Conservation (phyloP, 2,113 vertebrate species). For the Gallinago paraguaiae region DNA sequence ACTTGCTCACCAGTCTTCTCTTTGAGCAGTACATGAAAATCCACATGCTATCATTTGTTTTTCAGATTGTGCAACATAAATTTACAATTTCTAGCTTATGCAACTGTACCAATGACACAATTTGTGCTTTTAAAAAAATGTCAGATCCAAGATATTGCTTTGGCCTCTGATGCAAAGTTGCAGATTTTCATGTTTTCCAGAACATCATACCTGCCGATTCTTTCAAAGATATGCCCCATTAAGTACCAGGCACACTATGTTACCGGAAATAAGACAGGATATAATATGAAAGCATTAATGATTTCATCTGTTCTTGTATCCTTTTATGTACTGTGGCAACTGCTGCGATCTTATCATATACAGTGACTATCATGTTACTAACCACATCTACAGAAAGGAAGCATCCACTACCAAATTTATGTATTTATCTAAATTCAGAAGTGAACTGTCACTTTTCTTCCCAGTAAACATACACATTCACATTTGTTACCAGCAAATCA, state of each 20-base stretch:
- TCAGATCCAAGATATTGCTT: neutral
- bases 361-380: neutral
- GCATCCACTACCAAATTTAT: neutral
- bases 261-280: neutral
- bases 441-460: neutral
- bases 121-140: neutral
- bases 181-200: neutral
- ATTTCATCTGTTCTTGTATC: neutral
- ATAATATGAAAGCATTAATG: neutral
- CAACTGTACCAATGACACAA: neutral
- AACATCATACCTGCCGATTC: conserved; percentile 35
- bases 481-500: neutral
- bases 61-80: neutral
- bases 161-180: neutral
- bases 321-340: neutral
- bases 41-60: neutral
- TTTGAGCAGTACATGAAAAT: neutral
- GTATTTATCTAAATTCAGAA: neutral
- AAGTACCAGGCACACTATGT: neutral
- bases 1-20: neutral
- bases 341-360: neutral
- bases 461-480: neutral
- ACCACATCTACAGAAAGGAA: neutral
- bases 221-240: conserved; percentile 23
- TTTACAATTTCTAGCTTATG: neutral